Conservation (phyloP, 2,888 invertebrate species). For the Buathra laborator region DNA sequence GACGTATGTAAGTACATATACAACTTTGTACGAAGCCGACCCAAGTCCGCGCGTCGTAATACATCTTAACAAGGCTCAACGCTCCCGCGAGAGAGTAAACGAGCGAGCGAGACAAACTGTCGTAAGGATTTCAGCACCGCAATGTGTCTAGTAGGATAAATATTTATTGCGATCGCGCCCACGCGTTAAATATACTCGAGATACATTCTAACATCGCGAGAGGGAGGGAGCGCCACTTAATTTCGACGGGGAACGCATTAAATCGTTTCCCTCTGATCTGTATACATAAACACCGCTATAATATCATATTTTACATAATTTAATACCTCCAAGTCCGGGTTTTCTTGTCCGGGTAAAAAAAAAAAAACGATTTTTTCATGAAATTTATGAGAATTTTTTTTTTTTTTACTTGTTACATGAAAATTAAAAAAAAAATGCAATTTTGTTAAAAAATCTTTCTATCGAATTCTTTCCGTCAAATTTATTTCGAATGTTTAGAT, state of each 20-base stretch:
- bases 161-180: constrained; percentile 60
- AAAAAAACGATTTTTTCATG: no score
- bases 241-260: constrained; percentile 42
- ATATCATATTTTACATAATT: constrained; percentile 4
- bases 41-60: constrained; percentile 6
- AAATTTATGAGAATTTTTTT: no score
- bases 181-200: constrained; percentile 43
- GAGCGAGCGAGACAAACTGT: constrained; percentile 40
- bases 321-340: not conserved
- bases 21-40: constrained; percentile 4
- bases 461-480: no score
- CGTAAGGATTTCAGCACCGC: constrained; percentile 23
- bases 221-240: not conserved
- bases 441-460: no score
- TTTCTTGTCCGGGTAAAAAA: no score
- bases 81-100: constrained; percentile 10
- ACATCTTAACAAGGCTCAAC: constrained; percentile 42
- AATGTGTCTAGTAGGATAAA: constrained; percentile 51
- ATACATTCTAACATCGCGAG: constrained; percentile 43
- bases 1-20: not conserved
- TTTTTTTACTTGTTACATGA: no score
- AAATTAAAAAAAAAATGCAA: no score
- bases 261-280: constrained; percentile 32
- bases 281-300: constrained; percentile 8
- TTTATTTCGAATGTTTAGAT: no score